These are phyloP conservation scores for Phallusia fumigata DNA, from an alignment of 23 tunicate species.

Conservation along the genomic window DNA sequence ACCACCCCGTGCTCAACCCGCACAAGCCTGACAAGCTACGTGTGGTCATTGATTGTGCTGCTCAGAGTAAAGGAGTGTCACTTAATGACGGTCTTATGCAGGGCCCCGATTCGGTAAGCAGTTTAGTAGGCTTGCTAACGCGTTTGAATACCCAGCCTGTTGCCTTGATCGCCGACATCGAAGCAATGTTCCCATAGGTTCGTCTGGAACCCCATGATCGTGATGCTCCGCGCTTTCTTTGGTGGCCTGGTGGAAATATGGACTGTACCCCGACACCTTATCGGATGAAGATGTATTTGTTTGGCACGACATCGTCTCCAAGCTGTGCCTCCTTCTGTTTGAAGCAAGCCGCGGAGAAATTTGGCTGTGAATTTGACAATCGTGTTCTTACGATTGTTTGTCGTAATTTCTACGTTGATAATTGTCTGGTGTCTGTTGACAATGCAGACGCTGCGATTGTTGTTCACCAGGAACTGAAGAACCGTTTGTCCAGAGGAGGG, in stretches of 20 bases:
- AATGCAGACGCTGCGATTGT: background rate
- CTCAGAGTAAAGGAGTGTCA: background rate
- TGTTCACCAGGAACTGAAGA: background rate
- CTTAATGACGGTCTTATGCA: conserved; percentile 13
- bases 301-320: conserved; percentile 34
- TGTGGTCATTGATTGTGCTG: conserved; percentile 15
- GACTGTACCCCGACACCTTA: background rate
- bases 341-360: conserved; percentile 9
- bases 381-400: background rate
- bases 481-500: background rate
- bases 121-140: conserved; percentile 6
- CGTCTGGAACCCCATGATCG: conserved; percentile 3
- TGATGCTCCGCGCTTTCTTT: conserved; percentile 21
- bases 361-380: background rate
- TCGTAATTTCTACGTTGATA: conserved; percentile 31
- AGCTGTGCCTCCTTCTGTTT: conserved; percentile 14
- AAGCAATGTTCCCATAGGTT: background rate
- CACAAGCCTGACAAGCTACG: conserved; percentile 7
- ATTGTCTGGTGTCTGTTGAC: conserved; percentile 8
- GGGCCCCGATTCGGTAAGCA: background rate
- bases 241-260: conserved; percentile 23
- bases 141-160: conserved; percentile 3
- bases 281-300: conserved; percentile 22
- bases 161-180: conserved; percentile 11
- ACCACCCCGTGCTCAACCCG: conserved; percentile 8